Conservation (phyloP, 2,888 invertebrate species). For the Mythimna pallens region DNA sequence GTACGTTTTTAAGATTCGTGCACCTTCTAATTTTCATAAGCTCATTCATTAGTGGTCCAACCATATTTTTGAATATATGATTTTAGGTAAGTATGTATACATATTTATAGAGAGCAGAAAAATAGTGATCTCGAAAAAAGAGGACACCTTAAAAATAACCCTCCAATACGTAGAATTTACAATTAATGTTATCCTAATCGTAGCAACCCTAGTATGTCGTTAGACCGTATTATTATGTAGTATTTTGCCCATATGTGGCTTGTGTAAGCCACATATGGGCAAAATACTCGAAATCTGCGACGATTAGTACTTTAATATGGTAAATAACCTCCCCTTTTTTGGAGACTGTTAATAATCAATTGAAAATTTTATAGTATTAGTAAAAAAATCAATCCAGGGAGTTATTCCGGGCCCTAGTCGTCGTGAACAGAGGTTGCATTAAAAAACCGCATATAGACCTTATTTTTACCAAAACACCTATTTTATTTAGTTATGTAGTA, state of each 20-base stretch:
- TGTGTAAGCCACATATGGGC: no score
- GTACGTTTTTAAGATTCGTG: not conserved
- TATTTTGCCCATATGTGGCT: no score
- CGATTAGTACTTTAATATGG: not conserved
- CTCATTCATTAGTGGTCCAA: slow-evolving; percentile 28
- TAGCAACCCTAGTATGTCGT: not conserved
- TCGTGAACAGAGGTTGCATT: not conserved
- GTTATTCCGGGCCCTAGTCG: not conserved
- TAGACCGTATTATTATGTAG: no score
- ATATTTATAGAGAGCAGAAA: slow-evolving; percentile 7
- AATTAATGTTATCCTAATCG: not conserved
- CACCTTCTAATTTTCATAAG: slow-evolving; percentile 27
- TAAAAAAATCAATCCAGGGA: not conserved
- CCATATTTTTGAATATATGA: not conserved
- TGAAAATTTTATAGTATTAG: not conserved
- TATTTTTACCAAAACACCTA: not conserved
- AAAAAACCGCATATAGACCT: not conserved
- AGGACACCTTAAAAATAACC: not conserved
- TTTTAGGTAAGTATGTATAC: slow-evolving; percentile 4
- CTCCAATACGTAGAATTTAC: not conserved
- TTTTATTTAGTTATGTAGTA: not conserved
- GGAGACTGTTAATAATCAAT: not conserved
- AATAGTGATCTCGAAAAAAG: not conserved
- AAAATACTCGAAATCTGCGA: slow-evolving; percentile 1
- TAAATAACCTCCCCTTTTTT: no score